These are phyloP conservation scores for Recurvirostra avosetta DNA, from an alignment of 2,113 vertebrate genomes.

Conservation along the genomic window DNA sequence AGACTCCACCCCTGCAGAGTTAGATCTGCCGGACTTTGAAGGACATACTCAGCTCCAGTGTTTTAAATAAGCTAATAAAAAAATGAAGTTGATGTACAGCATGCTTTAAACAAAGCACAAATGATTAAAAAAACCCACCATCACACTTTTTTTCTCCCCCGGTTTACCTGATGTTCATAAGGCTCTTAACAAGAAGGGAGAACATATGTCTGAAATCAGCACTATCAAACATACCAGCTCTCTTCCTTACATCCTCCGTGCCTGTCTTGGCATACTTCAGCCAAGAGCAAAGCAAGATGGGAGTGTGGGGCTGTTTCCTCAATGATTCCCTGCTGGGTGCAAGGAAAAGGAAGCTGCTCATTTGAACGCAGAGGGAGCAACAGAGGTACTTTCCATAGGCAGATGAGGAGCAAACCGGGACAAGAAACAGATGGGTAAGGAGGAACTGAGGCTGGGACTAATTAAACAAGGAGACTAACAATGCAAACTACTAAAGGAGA, in stretches of 20 bases:
- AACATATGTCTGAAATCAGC: not conserved
- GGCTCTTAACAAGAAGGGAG: not conserved
- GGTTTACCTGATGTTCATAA: not conserved
- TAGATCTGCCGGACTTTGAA: not conserved
- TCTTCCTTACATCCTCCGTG: not conserved
- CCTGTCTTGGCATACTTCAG: not conserved
- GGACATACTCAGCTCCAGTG: not conserved
- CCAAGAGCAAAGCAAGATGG: not conserved
- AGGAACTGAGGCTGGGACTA: not conserved
- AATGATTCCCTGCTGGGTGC: not conserved
- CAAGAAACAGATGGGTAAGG: not conserved
- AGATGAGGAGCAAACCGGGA: not conserved
- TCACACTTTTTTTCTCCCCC: fast-evolving
- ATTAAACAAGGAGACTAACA: not conserved
- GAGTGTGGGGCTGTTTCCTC: not conserved
- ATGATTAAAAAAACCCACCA: fast-evolving
- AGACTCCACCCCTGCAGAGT: not conserved
- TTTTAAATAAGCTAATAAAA: not conserved
- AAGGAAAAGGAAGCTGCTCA: not conserved
- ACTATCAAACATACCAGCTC: not conserved
- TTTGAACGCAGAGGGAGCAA: not conserved
- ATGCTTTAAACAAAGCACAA: not conserved
- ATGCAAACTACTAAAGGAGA: not conserved
- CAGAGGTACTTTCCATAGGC: not conserved
- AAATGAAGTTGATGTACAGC: not conserved